Base-by-base conservation (phyloP, 2,113 vertebrate genomes). In the Zosterops hypoxanthus region DNA sequence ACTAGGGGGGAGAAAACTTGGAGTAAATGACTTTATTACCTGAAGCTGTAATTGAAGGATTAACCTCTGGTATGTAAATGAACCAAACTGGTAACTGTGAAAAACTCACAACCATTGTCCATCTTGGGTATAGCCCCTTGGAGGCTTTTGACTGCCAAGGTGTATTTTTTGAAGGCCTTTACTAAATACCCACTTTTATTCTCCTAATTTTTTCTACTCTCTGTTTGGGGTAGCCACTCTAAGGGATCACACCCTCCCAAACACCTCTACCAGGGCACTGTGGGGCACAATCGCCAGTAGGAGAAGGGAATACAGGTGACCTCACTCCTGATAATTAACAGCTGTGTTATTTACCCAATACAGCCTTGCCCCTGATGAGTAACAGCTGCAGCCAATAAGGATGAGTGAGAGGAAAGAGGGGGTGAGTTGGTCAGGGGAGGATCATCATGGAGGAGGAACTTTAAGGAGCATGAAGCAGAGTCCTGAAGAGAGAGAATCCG, bases 1-100 rank as follows among this genome's bases (percentile, higher is more conserved):
- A 53, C 0, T 44, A 22, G 4, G 1, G 11, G 19, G 19, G 6
- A 12, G 31, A 14, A 53, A 53, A 19, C 8, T 24, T 44, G 60
- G 39, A 34, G 6, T 44, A 23, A 79, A 64, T 28, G 2, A 28
- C 31, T 44, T 64, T 31, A 44, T 44, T 64, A 19, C 39, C 31
- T 53, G 39, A 34, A 64, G 4, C 11, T 53, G 14, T 53, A 44
- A 44, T 14, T 64, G 31, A 31, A 44, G 39, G 19, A n/a, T 34
- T 53, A 14, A 79, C 11, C 49, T 19, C 19, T 28, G 23, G 1
- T n/a, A 23, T 64, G 31, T 64, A 53, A 65, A 53, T 14, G 31
- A 8, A 23, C 31, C 11, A 29, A 64, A 23, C 2, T 53, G 21
- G 8, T 2, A 41, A 50, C 8, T n/a, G 14, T 42, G 23, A 13